These are phyloP conservation scores for Halichondria panicea DNA, from an alignment of 37 sponge, comb jelly and placozoan genomes.

Conservation along the genomic window DNA sequence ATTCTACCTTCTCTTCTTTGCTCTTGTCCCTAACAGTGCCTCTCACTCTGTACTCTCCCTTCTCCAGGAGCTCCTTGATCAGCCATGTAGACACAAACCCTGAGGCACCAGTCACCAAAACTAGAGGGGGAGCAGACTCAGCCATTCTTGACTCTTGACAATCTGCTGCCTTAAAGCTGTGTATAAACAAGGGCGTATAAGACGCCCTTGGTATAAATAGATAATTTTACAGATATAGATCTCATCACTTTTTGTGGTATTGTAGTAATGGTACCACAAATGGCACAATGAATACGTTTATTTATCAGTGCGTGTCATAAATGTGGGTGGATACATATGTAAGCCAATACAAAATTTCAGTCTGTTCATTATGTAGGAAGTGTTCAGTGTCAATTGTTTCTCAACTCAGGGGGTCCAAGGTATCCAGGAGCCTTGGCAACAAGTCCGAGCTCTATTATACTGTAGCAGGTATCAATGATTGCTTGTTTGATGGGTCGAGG, in stretches of 20 bases:
- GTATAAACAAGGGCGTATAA: no score
- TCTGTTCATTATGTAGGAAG: no score
- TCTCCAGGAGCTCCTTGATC: constrained; percentile 62
- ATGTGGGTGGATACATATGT: no score
- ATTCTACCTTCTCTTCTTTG: constrained; percentile 67
- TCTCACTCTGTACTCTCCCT: constrained; percentile 65
- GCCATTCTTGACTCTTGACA: background rate
- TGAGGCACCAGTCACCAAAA: constrained; percentile 92
- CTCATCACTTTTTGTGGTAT: no score
- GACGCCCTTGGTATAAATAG: no score
- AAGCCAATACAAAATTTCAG: no score
- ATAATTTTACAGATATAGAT: no score
- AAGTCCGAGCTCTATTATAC: constrained; percentile 67
- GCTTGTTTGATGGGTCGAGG: constrained; percentile 43
- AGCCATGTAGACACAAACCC: constrained; percentile 85
- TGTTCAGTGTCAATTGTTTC: no score
- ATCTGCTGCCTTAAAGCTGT: background rate
- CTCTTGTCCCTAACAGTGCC: constrained; percentile 81
- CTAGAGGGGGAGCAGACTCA: constrained; percentile 20
- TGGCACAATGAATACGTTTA: no score
- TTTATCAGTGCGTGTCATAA: no score
- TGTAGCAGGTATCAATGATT: constrained; percentile 83
- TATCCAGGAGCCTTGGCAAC: constrained; percentile 69
- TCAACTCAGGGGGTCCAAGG: constrained; percentile 54
- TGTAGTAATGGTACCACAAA: no score